These are phyloP conservation scores for Buteo buteo DNA, from an alignment of 2,113 vertebrate species.

Conservation along the genomic window DNA sequence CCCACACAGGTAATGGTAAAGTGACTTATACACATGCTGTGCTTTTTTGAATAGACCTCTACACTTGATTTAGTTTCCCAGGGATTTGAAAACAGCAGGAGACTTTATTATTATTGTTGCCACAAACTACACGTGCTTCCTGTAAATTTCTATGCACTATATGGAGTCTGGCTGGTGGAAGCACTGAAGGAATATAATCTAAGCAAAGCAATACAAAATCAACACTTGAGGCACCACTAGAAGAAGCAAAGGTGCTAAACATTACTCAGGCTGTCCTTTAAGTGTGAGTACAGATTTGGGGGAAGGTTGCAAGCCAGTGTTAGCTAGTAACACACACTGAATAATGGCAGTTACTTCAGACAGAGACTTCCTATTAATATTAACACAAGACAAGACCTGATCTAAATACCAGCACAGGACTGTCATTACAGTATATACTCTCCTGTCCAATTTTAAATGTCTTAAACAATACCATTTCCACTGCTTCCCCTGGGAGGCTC, in stretches of 20 bases:
- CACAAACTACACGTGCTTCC: slow-evolving; percentile 13
- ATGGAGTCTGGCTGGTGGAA: not conserved
- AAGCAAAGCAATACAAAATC: slow-evolving; percentile 17
- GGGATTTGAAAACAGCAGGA: slow-evolving; percentile 45
- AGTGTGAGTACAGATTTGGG: not conserved
- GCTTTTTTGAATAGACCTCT: not conserved
- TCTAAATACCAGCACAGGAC: slow-evolving; percentile 47
- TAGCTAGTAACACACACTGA: not conserved
- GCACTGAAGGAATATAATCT: slow-evolving; percentile 18
- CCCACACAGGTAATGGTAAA: not conserved
- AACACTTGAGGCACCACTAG: not conserved
- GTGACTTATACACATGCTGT: not conserved
- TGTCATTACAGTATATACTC: slow-evolving; percentile 24
- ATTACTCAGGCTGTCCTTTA: slow-evolving; percentile 27
- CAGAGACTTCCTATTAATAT: slow-evolving; percentile 30
- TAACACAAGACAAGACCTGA: not conserved
- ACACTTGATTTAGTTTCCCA: slow-evolving; percentile 41
- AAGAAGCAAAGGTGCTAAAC: slow-evolving; percentile 2
- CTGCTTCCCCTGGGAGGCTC: not conserved
- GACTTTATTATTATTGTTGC: slow-evolving; percentile 30
- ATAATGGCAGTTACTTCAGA: slow-evolving; percentile 26
- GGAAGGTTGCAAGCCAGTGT: not conserved
- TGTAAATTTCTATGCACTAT: slow-evolving; percentile 28
- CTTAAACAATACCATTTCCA: not conserved
- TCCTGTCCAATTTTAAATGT: slow-evolving; percentile 22